Evolutionary conservation across 23 tunicate species (phyloP), one percentile per base, ranked within the genome.

Genomic region (Aplidium turbinatum): DNA sequence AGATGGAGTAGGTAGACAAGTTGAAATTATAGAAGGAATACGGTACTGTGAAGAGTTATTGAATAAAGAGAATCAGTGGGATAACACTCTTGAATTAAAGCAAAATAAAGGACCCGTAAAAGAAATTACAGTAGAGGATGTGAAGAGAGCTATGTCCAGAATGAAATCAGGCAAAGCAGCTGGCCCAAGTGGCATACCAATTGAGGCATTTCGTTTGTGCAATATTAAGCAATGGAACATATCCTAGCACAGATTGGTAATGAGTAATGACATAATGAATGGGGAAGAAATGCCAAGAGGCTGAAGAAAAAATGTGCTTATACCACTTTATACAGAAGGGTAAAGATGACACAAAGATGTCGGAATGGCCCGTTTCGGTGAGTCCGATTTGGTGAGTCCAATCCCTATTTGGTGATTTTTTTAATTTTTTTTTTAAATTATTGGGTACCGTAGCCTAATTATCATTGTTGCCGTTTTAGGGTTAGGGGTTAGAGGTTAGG

Each of bases 221-320:
- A 42, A 42, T 42, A n/a, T n/a, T n/a, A n/a, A n/a, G n/a, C n/a
- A n/a, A 9, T 42, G 50, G 50, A 16, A 9, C 11, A 16, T 16
- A 42, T 42, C 50, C 50, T 42, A 42, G 50, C 50, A 42, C 11
- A 42, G 50, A 42, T 42, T 42, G 50, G 50, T 42, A 42, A 42
- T 42, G 16, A 16, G n/a, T n/a, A n/a, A n/a, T n/a, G n/a, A n/a
- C 16, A 42, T 42, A 16, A 42, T 42, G 50, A 42, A 42, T 42
- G 50, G 50, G 50, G 50, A 42, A 16, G 50, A 16, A 42, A 42
- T 42, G 50, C 50, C 50, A 9, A 16, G 13, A 42, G 16, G 50
- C 16, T 42, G 50, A 16, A 42, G 50, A 42, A 42, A 42, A 16
- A 42, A 16, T 42, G 50, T 42, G 50, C 16, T 42, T 11, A 16